A percentile compares a stretch with the other conserved stretches of the same genome.
Evolutionary conservation across 1,140 invertebrate species (phyloP).

Genomic region (Paramacrobiotus metropolitanus): DNA sequence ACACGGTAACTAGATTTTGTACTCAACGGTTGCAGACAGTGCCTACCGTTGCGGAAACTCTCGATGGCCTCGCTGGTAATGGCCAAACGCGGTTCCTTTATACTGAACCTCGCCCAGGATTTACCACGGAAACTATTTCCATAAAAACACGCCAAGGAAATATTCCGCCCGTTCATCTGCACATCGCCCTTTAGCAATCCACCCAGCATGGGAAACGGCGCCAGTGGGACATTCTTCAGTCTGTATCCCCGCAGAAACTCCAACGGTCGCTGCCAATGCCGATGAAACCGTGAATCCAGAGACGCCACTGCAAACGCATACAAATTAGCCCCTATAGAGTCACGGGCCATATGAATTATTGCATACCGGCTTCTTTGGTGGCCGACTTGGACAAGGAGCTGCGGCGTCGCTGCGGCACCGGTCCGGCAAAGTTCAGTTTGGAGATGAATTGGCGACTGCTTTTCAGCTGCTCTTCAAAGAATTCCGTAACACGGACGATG

Average conservation of each 20-base stretch:
- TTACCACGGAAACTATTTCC: conserved; percentile 91
- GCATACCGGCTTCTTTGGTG: neutral
- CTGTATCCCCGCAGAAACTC: conserved; percentile 38
- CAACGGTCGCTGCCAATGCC: conserved; percentile 68
- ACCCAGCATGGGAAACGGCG: conserved; percentile 38
- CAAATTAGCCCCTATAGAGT: too few relatives aligned
- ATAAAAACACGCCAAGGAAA: conserved; percentile 86
- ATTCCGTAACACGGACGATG: conserved; percentile 84
- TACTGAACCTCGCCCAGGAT: conserved; percentile 80
- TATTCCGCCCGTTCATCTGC: conserved; percentile 59
- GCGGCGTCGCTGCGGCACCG: neutral
- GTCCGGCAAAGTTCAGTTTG: conserved; percentile 2
- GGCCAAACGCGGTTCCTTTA: conserved; percentile 76
- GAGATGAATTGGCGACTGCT: conserved; percentile 18
- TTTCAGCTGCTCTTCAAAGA: conserved; percentile 37
- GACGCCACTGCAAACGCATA: neutral
- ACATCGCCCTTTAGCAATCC: conserved; percentile 78
- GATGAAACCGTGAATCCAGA: conserved; percentile 48
- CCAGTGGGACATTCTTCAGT: conserved; percentile 44
- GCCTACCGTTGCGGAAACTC: conserved; percentile 38
- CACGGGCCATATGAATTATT: too few relatives aligned
- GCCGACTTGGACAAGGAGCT: conserved; percentile 3
- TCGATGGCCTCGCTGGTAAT: conserved; percentile 84
- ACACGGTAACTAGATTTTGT: neutral
- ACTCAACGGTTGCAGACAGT: too few relatives aligned